These are phyloP conservation scores for Hyles lineata DNA, from an alignment of 2,888 invertebrate genomes.

Conservation along the genomic window DNA sequence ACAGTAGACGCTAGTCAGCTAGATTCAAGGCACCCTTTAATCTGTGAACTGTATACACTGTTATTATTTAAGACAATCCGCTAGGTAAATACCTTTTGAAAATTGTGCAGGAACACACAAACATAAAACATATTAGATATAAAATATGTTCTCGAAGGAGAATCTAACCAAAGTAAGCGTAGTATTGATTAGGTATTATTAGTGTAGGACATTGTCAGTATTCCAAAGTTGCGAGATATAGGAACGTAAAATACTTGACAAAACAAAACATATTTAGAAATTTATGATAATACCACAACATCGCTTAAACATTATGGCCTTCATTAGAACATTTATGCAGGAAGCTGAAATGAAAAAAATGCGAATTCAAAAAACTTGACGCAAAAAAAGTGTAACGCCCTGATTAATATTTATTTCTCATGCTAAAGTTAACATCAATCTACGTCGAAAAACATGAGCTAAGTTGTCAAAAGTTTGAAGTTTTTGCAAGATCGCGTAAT, in stretches of 20 bases:
- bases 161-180: too few species aligned
- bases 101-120: too few species aligned
- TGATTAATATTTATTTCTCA: slow-evolving; percentile 55
- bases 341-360: slow-evolving; percentile 29
- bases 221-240: background rate
- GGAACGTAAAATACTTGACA: background rate
- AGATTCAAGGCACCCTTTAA: too few species aligned
- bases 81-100: too few species aligned
- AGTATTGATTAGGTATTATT: too few species aligned
- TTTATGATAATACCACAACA: background rate
- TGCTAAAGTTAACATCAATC: slow-evolving; percentile 62
- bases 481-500: slow-evolving; percentile 63
- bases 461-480: slow-evolving; percentile 61
- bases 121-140: too few species aligned
- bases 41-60: too few species aligned
- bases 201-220: too few species aligned
- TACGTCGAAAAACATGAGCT: slow-evolving; percentile 61
- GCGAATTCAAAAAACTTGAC: slow-evolving; percentile 26
- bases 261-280: background rate
- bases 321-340: slow-evolving; percentile 10
- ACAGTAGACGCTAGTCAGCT: too few species aligned
- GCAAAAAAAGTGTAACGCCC: slow-evolving; percentile 30
- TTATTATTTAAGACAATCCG: too few species aligned
- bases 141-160: too few species aligned
- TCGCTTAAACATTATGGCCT: background rate